A percentile compares a stretch with the other conserved stretches of the same genome.
Evolutionary conservation across 1,140 invertebrate species (phyloP).

Genomic region (Drosophila burlai): DNA sequence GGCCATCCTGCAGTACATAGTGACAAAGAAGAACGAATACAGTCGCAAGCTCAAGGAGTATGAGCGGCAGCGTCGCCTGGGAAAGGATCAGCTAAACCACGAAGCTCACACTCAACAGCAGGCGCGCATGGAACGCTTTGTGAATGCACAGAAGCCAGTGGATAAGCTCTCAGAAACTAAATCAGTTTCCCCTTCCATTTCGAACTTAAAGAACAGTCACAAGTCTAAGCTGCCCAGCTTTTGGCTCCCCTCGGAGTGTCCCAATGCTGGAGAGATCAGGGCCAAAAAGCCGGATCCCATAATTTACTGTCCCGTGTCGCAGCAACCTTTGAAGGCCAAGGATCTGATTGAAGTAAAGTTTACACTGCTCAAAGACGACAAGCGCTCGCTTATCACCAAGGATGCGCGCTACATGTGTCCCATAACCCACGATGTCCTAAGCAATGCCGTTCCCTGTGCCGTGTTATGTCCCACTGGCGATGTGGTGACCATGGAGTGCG

Average conservation of each 20-base stretch:
- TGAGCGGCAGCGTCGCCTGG: slow-evolving; percentile 93
- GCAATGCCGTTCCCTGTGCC: slow-evolving; percentile 97
- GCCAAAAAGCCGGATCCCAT: slow-evolving; percentile 95
- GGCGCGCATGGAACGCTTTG: slow-evolving; percentile 90
- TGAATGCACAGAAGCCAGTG: slow-evolving; percentile 87
- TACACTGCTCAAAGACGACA: slow-evolving; percentile 94
- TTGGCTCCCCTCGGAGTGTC: slow-evolving; percentile 98
- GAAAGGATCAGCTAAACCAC: slow-evolving; percentile 87
- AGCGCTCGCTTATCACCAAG: slow-evolving; percentile 92
- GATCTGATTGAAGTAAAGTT: slow-evolving; percentile 98
- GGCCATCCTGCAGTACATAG: slow-evolving; percentile 97
- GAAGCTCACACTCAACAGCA: slow-evolving; percentile 86
- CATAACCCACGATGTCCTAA: slow-evolving; percentile 97
- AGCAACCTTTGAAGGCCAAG: slow-evolving; percentile 93
- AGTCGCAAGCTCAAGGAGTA: slow-evolving; percentile 96
- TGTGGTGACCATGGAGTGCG: slow-evolving; percentile 98
- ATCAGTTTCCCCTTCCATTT: slow-evolving; percentile 87
- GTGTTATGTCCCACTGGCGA: slow-evolving; percentile 96
- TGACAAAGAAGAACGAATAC: slow-evolving; percentile 97
- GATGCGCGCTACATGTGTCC: slow-evolving; percentile 98
- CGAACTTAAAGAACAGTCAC: slow-evolving; percentile 90
- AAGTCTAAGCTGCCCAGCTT: slow-evolving; percentile 95
- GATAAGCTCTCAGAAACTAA: slow-evolving; percentile 18
- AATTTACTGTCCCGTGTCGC: slow-evolving; percentile 97
- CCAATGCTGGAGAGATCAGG: slow-evolving; percentile 90